phyloP scores from a whole-genome alignment of 2,113 vertebrate genomes.

The Pavo muticus region DNA sequence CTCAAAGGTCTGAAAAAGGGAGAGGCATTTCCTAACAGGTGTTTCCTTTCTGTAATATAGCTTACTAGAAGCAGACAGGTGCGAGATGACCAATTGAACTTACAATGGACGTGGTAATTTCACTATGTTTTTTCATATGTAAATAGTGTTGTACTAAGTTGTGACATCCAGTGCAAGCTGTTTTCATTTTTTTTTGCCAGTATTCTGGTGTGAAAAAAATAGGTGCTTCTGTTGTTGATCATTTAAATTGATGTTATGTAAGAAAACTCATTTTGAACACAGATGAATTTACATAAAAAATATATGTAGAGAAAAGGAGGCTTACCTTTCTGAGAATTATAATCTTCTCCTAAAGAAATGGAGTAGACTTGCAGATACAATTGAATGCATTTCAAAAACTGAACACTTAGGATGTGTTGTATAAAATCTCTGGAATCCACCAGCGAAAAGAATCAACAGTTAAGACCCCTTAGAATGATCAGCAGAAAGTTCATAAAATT shows the following conservation, averaged over 20 bases:
- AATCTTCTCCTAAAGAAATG: not conserved
- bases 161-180: not conserved
- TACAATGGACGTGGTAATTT: not conserved
- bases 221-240: not conserved
- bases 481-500: not conserved
- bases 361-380: accelerated
- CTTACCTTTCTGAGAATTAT: not conserved
- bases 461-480: not conserved
- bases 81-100: not conserved
- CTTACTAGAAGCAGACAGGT: not conserved
- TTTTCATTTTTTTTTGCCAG: not conserved
- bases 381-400: not conserved
- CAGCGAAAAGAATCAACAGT: accelerated
- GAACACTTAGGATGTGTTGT: not conserved
- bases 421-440: not conserved
- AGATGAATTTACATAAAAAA: not conserved
- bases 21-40: conserved; percentile 42
- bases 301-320: not conserved
- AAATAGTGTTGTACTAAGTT: not conserved
- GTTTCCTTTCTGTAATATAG: not conserved
- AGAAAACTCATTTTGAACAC: not conserved
- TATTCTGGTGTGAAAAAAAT: not conserved
- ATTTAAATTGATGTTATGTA: not conserved
- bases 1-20: conserved; percentile 2
- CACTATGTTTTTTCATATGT: not conserved